Conservation (phyloP, 2,797 vertebrate species). For the Graptemys geographica region DNA sequence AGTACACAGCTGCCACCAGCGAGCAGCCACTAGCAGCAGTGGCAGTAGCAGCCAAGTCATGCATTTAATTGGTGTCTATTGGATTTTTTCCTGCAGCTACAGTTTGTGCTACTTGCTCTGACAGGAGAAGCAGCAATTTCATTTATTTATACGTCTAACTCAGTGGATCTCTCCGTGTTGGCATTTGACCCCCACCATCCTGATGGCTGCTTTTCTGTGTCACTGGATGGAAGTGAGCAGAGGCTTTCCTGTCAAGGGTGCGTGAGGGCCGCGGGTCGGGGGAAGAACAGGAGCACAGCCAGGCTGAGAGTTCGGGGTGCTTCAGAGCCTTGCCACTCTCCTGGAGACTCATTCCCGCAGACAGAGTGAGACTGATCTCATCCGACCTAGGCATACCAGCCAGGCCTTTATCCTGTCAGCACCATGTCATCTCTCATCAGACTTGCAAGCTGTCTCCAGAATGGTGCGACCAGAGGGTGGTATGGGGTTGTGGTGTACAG, state of each 20-base stretch:
- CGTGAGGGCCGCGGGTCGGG: background rate
- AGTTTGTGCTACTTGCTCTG: slow-evolving; percentile 72
- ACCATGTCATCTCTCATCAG: rapidly evolving
- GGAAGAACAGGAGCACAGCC: background rate
- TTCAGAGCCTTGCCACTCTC: background rate
- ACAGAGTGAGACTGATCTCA: rapidly evolving
- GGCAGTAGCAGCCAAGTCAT: slow-evolving; percentile 69
- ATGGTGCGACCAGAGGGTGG: background rate
- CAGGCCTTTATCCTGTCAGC: background rate
- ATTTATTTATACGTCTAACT: slow-evolving; percentile 23
- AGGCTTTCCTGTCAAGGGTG: background rate
- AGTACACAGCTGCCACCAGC: slow-evolving; percentile 64
- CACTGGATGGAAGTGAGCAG: slow-evolving; percentile 23
- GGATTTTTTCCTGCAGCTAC: slow-evolving; percentile 69
- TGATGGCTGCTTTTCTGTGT: slow-evolving; percentile 60
- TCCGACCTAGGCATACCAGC: background rate
- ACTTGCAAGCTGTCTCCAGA: background rate
- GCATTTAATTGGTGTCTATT: slow-evolving; percentile 77
- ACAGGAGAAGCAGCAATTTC: slow-evolving; percentile 53
- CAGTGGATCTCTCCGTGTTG: background rate
- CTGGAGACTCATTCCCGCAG: background rate
- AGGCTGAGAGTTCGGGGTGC: background rate
- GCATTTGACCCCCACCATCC: slow-evolving; percentile 35
- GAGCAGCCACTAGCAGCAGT: slow-evolving; percentile 59
- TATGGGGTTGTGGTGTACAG: background rate